These are phyloP conservation scores for Aix galericulata DNA, from an alignment of 2,113 vertebrate species.

Conservation along the genomic window DNA sequence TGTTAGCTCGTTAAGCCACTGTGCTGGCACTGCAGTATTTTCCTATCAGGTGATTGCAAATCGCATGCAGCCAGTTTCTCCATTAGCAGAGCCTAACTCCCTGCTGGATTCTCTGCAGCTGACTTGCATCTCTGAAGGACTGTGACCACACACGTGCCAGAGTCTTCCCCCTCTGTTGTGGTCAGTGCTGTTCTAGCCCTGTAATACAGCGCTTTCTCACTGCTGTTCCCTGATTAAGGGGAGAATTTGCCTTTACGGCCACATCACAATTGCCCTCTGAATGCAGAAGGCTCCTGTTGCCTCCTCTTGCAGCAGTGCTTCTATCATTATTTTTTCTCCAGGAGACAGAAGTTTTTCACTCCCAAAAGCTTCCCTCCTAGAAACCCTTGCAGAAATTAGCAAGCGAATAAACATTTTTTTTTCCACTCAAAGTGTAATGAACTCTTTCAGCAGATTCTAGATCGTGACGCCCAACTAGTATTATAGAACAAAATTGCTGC, in stretches of 20 bases:
- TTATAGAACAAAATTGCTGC: background rate
- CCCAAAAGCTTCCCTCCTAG: background rate
- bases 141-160: background rate
- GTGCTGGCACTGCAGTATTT: background rate
- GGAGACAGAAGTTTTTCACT: background rate
- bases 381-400: background rate
- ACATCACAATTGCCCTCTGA: background rate
- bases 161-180: fast-evolving
- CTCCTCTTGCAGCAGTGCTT: background rate
- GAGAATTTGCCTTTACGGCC: background rate
- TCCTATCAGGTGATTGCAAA: background rate
- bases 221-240: background rate
- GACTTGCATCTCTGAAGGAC: fast-evolving
- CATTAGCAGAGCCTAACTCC: background rate
- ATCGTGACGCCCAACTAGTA: background rate
- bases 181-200: background rate
- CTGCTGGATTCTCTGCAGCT: background rate
- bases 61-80: background rate
- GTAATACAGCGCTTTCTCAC: background rate
- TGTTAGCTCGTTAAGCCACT: slow-evolving; percentile 29
- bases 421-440: background rate
- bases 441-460: background rate
- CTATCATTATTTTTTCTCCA: background rate
- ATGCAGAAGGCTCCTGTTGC: background rate
- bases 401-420: background rate